Base-by-base conservation (phyloP, 2,888 invertebrate genomes). In the Brenthis ino region DNA sequence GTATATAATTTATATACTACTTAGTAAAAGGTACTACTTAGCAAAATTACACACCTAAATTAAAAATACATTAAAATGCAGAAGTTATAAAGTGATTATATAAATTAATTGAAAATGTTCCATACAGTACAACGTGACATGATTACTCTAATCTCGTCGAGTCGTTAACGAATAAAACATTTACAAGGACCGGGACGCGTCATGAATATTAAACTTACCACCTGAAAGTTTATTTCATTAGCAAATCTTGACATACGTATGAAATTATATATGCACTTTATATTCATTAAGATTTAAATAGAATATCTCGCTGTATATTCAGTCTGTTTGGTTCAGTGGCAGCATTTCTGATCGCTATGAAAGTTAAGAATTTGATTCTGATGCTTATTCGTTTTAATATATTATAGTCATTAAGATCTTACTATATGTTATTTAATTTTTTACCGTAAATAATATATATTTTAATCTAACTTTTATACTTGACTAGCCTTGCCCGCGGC, bases 111-210 rank as follows among this genome's bases (percentile, higher is more conserved):
- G 85, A 82, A 79, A 77, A 85, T 82, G 82, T 81, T 83, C 80
- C 79, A 70, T 72, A 78, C 81, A 83, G 84, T 87, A 87, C 82
- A 89, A 89, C 90, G 91, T 91, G 92, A 89, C 90, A 88, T 85
- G 90, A 89, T 91, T 91, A 86, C 89, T 84, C 81, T 90, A 91
- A 91, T 90, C 87, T 86, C 70, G 79, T 77, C 78, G 82, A 85
- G 88, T 91, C 91, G 92, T 91, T 92, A 92, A 87, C 92, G 90
- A 87, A 92, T 91, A 89, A 91, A 92, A 92, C 91, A 92, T 92
- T 91, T 90, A 91, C 90, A 88, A 85, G 89, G 85, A 82, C 83
- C 80, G 81, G 80, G 76, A 77, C 75, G 80, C 84, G 78, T 79
- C 85, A 89, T 92, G 92, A 91, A 92, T 92, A 92, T 91, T 91